phyloP scores from a whole-genome alignment of 2,113 vertebrate genomes.

The Zootoca vivipara region DNA sequence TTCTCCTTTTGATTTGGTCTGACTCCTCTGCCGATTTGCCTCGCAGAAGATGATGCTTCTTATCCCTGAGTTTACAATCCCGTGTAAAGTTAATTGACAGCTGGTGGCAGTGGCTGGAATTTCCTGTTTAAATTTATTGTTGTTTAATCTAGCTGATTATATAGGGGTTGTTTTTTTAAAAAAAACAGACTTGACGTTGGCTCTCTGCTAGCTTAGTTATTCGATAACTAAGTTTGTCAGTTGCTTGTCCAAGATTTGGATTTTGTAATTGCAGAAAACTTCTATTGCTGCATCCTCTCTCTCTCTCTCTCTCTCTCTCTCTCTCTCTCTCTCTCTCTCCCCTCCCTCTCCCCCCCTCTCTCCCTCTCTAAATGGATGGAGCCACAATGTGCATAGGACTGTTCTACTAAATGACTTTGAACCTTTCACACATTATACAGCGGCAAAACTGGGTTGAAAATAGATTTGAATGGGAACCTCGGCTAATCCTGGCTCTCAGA shows the following conservation, averaged over 20 bases:
- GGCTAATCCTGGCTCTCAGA: not conserved
- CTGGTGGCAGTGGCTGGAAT: conserved; percentile 42
- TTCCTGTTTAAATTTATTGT: conserved; percentile 57
- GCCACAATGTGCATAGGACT: not conserved
- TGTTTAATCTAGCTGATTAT: conserved; percentile 39
- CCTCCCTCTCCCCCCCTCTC: too few relatives aligned
- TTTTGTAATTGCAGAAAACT: conserved; percentile 33
- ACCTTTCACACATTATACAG: not conserved
- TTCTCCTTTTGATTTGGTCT: conserved; percentile 37
- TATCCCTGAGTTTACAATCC: conserved; percentile 3
- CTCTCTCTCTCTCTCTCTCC: too few relatives aligned
- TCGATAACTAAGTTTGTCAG: conserved; percentile 26
- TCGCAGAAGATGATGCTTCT: conserved; percentile 37
- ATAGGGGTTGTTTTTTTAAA: not conserved
- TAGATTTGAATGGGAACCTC: not conserved
- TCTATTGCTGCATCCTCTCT: not conserved
- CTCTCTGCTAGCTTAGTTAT: not conserved
- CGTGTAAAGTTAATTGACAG: conserved; percentile 30
- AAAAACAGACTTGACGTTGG: not conserved
- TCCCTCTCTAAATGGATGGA: not conserved
- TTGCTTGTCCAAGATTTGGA: not conserved
- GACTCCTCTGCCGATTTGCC: conserved; percentile 27
- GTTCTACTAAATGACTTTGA: not conserved
- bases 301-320: too few relatives aligned
- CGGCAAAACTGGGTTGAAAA: not conserved